Conservation (phyloP, 2,888 invertebrate genomes). For the Syrphus vitripennis region DNA sequence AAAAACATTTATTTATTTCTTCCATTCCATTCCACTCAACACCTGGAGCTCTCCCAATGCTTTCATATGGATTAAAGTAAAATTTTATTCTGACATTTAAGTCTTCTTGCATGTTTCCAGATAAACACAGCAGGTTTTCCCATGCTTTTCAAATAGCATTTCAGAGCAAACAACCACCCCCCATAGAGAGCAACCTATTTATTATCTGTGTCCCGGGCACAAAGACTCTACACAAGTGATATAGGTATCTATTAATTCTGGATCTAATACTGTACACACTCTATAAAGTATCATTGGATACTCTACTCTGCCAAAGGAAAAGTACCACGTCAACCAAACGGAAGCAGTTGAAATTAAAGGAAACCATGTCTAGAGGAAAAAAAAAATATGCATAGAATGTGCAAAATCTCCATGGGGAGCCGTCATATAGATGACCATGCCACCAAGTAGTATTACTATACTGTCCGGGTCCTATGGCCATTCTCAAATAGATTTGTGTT, state of each 20-base stretch:
- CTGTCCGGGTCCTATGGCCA: conserved; percentile 18
- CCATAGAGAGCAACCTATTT: conserved; percentile 32
- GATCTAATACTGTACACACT: background rate
- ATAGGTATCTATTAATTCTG: conserved; percentile 46
- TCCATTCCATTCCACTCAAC: too few relatives aligned
- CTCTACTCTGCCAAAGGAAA: conserved; percentile 17
- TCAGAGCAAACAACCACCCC: background rate
- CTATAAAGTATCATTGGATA: background rate
- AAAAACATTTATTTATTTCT: background rate
- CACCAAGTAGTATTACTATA: conserved; percentile 17
- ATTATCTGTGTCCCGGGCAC: conserved; percentile 24
- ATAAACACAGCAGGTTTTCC: conserved; percentile 20
- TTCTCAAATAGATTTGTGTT: conserved; percentile 6
- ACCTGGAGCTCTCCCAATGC: background rate
- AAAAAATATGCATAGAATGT: conserved; percentile 8
- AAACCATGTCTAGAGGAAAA: background rate
- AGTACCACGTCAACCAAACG: conserved; percentile 13
- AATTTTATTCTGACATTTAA: background rate
- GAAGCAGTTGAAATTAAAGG: conserved; percentile 28
- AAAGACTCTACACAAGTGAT: conserved; percentile 38
- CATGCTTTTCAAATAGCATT: background rate
- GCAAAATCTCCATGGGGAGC: conserved; percentile 21
- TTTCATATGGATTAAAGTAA: background rate
- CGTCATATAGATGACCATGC: conserved; percentile 16
- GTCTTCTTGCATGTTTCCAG: conserved; percentile 34